Base-by-base conservation (phyloP, 2,888 invertebrate species). In the Calameuta filiformis region DNA sequence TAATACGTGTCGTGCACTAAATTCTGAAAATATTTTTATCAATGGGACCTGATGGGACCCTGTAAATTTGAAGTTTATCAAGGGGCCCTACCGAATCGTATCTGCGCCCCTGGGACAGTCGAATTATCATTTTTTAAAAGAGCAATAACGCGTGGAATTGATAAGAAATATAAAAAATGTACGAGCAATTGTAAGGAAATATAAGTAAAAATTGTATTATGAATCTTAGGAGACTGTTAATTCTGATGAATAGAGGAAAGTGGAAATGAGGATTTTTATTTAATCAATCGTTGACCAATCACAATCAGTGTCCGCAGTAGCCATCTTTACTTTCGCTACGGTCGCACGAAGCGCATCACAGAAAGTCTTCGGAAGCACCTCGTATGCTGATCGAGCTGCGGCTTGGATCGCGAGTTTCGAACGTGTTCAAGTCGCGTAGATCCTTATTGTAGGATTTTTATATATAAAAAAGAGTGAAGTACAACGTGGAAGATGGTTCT, bases 401-500 rank as follows among this genome's bases (percentile, higher is more conserved):
- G 86, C 86, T 87, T 87, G 85, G 82, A 81, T 81, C 77, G 80
- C 68, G 75, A 75, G 79, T 84, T 81, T 31, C 77, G 75, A 79
- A 73, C 78, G 71, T 74, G 73, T 76, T 69, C 56, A 31, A 76
- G 33, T 76, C 78, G 74, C 71, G 68, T 11, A 35, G 75, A 76
- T 76, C 71, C 31, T 31, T 34, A n/a, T n/a, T 73, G 30, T 31
- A 35, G 75, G 75, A 75, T 75, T 73, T 74, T 68, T 35, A 69
- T 71, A 71, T 23, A 40, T 33, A 35, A 68, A 77, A 68, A 73
- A 34, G 12, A 30, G 35, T 35, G 23, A 68, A 30, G 31, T 73
- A 74, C 40, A 83, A 69, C 68, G 73, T 68, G 40, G 86, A 94
- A 93, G 92, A 97, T 98, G 97, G 97, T 98, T 91, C 94, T 97